Base-by-base conservation (phyloP, 2,888 invertebrate genomes). In the Lacanobia oleracea region DNA sequence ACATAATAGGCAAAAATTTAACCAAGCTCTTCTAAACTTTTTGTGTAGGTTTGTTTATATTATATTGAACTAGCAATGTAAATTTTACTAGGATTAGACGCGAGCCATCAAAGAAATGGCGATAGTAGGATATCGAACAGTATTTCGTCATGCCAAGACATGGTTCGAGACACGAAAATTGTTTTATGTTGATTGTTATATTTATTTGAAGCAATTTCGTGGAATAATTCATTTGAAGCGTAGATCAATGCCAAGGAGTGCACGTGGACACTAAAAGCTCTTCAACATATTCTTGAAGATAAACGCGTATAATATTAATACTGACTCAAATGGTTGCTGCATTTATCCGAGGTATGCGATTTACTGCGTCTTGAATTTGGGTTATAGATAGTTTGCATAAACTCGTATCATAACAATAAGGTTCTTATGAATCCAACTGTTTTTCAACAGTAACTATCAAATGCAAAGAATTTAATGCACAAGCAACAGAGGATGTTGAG, bases 191-290 rank as follows among this genome's bases (percentile, higher is more conserved):
- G n/a, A n/a, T n/a, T n/a, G n/a, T n/a, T n/a, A 67, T 74, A 67
- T 79, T 71, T 71, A 73, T 74, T 75, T 54, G 37, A 57, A 78
- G 54, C 67, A 23, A 75, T 85, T 78, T 76, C 71, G 45, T 61
- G 18, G 71, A 76, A 76, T 60, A 54, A 43, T 62, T 68, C 48
- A 79, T 81, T 69, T 72, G 69, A 71, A 57, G 59, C 74, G 61
- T 79, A 77, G 70, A 81, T 83, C 73, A 83, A 72, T 81, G 86
- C 84, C 82, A 85, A 82, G 18, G 63, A 65, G 65, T 63, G 68
- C 75, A 72, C 61, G 81, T 79, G 82, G 50, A 77, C 63, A 72
- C 74, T 79, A 72, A 81, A 85, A 76, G 77, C 80, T 70, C 60
- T 79, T 69, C 54, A 53, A 71, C 51, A 72, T 77, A 77, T 62